Evolutionary conservation across 2,888 invertebrate species (phyloP), one percentile per base, ranked within the genome.

Genomic region (Troilus luridus): DNA sequence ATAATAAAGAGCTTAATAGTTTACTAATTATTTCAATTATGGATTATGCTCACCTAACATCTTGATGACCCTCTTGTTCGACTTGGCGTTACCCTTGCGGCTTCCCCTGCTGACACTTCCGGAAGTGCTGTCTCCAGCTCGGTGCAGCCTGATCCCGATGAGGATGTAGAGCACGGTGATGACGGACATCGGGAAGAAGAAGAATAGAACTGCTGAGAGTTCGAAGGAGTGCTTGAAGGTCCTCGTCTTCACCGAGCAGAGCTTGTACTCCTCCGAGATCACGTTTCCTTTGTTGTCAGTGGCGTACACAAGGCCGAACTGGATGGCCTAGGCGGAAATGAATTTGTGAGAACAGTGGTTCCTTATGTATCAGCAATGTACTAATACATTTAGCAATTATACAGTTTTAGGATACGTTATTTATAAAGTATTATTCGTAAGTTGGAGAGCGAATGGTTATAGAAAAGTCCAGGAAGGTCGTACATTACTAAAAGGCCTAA

Each of bases 141-240:
- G 95, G 92, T 95, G 93, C 7, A 95, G 93, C 59, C 95, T 94
- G n/a, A 95, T 92, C 0, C 94, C 95, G 88, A 95, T 95, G 88
- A 95, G 93, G 59, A 94, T 93, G 93, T 96, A 96, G 24, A 96
- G 94, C 2, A 95, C 95, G 10, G 95, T 95, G 92, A 96, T 96
- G 88, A 96, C 93, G 14, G 95, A 94, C 95, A 96, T 95, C 0
- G 96, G 96, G 9, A 95, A 94, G 12, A 96, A 93, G 93, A 96
- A 96, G 93, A 96, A 96, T 9, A 96, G 93, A 89, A 96, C 94
- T 0, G 96, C 96, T 60, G 95, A 95, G 17, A 95, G 93, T 92
- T 95, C 95, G 93, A 96, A 96, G 0, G 95, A 95, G 93, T 95
- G 95, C 21, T 92, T 92, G 62, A 96, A 94, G 21, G 94, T 94